Base-by-base conservation (phyloP, 2,888 invertebrate species). In the Acleris sparsana region DNA sequence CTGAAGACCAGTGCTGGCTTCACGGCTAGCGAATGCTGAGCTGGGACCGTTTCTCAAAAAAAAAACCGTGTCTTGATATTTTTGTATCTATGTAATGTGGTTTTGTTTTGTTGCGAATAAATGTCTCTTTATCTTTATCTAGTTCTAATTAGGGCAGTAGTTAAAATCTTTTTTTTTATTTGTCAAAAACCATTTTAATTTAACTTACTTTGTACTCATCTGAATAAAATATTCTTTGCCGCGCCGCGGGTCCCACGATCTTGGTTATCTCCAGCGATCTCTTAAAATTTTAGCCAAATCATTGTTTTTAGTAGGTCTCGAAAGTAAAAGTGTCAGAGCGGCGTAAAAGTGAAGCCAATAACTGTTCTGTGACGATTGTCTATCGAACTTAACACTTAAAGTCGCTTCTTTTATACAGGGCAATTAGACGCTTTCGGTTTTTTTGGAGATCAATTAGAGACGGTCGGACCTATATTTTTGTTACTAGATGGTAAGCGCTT, bases 301-400 rank as follows among this genome's bases (percentile, higher is more conserved):
- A 87, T 84, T 81, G 79, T 80, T 81, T 85, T 82, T 79, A 80
- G 80, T 76, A 75, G 78, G 72, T 72, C 72, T 72, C 70, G 80
- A 86, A 86, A 87, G 87, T 87, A 88, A 87, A 86, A 87, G 87
- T 86, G 80, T 80, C 73, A 76, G 78, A 79, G 72, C 68, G 46
- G 53, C 29, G 72, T 71, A 73, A 73, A 74, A 74, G 73, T 71
- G 72, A 58, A 64, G 56, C 69, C 55, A 63, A 65, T 67, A 57
- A 60, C 55, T 56, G 67, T 53, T 22, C 56, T 60, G 33, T 43
- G 51, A 55, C 53, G 59, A 60, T 60, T 65, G 43, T 33, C 55
- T 60, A 63, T 59, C 48, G 62, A 55, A 39, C 39, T 63, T 65
- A 60, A 56, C 55, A 65, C 65, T 60, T 64, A 60, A 25, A 49